phyloP scores from a whole-genome alignment of 1,140 invertebrate species.

The Conus ventricosus region DNA sequence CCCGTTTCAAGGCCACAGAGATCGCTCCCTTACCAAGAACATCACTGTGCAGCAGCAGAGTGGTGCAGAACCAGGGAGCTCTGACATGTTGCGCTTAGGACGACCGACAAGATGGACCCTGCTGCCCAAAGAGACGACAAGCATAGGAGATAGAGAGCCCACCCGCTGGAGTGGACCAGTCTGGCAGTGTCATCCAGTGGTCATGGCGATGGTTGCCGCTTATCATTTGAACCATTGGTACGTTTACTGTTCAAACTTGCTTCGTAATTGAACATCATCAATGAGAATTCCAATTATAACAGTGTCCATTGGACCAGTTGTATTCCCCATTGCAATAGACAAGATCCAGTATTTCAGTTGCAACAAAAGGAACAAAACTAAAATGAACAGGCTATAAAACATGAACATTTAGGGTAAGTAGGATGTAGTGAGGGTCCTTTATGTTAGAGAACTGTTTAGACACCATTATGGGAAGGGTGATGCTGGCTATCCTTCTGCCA shows the following conservation, averaged over 20 bases:
- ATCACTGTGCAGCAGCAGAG: constrained; percentile 62
- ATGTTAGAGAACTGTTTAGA: no score
- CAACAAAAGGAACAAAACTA: no score
- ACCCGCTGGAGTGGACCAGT: not conserved
- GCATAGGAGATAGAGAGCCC: not conserved
- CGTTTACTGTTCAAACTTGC: not conserved
- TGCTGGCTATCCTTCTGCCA: no score
- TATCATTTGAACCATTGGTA: not conserved
- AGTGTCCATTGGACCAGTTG: no score
- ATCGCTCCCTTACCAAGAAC: constrained; percentile 54
- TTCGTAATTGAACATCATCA: not conserved
- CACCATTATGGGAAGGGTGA: no score
- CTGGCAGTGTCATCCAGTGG: constrained; percentile 14
- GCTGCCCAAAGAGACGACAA: not conserved
- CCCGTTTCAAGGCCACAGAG: constrained; percentile 26
- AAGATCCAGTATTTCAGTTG: no score
- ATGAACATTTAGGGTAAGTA: no score
- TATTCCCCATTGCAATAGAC: no score
- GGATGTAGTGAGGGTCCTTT: no score
- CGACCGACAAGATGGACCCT: not conserved
- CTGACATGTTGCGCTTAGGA: not conserved
- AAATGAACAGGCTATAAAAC: no score
- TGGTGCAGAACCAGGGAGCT: constrained; percentile 37
- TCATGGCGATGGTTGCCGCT: not conserved
- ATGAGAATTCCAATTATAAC: no score